Evolutionary conservation across 2,113 vertebrate genomes (phyloP), one percentile per base, ranked within the genome.

Genomic region (Oryzias woworae): DNA sequence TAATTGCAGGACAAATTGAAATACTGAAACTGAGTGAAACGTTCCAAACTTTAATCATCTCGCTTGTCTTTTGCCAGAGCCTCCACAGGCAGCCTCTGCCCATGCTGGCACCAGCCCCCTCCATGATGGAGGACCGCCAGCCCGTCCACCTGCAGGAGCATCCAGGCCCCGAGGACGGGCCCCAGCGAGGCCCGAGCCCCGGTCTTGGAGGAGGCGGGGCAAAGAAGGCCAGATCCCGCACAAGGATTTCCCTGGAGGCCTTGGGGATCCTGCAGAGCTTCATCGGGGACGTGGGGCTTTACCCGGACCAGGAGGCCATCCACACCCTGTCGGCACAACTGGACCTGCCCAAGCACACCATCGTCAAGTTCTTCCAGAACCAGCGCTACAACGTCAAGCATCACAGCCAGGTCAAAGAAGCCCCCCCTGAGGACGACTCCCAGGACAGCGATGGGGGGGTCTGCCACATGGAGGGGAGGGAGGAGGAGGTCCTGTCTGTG

Each of bases 311-410:
- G 88, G 96, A 98, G 84, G 96, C 96, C 68, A 98, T 98, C 86
- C 96, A 98, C 81, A 98, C 96, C 14, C 93, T 98, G 48, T 98
- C 96, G 0, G 96, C 96, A 53, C 96, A 98, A 89, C 91, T 98
- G 82, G 96, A 97, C 91, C 93, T 98, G 71, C 96, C 96, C 86
- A 98, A 97, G 75, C 96, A 97, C 89, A 98, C 96, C 85, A 98
- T 98, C 79, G 95, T 98, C 78, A 98, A 97, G 89, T 98, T 98
- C 92, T 98, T 98, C 90, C 96, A 98, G 93, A 98, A 98, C 88
- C 96, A 98, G 57, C 93, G 96, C 63, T 98, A 98, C 89, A 96
- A 98, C 0, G 95, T 97, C 64, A 98, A 97, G 85, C 96, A 96
- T 70, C 94, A 96, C 0, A 93, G 90, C 72, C 94, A 94, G 80